Evolutionary conservation across 2,113 vertebrate genomes (phyloP).

Genomic region (Colius striatus): DNA sequence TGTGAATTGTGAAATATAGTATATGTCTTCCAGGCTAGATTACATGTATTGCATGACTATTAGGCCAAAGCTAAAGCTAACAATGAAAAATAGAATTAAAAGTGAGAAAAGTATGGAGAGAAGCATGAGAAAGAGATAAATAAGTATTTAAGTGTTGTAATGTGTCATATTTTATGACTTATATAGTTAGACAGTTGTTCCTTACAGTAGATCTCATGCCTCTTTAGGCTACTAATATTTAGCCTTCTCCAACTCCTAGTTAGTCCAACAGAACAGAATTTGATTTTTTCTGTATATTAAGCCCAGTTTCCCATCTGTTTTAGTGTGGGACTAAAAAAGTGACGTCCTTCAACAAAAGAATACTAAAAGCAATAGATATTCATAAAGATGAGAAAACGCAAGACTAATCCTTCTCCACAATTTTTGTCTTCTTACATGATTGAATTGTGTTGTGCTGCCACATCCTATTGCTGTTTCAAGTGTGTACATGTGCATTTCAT

Average conservation of each 20-base stretch:
- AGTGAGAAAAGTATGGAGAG: neutral
- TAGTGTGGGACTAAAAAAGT: neutral
- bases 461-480: neutral
- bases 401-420: fast-evolving
- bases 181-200: neutral
- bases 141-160: neutral
- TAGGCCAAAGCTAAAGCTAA: neutral
- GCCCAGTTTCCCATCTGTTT: neutral
- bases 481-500: neutral
- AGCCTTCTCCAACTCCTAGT: neutral
- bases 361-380: neutral
- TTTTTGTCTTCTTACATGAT: neutral
- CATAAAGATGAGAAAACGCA: neutral
- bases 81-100: neutral
- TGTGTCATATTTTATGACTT: neutral
- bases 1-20: neutral
- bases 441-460: slow-evolving; percentile 22
- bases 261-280: neutral
- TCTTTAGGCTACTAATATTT: neutral
- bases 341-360: neutral
- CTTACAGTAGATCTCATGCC: neutral
- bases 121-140: neutral
- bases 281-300: neutral
- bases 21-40: neutral
- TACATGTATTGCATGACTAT: neutral